Evolutionary conservation across 2,888 invertebrate species (phyloP), one percentile per base, ranked within the genome.

Genomic region (Zaprionus obscuricornis): DNA sequence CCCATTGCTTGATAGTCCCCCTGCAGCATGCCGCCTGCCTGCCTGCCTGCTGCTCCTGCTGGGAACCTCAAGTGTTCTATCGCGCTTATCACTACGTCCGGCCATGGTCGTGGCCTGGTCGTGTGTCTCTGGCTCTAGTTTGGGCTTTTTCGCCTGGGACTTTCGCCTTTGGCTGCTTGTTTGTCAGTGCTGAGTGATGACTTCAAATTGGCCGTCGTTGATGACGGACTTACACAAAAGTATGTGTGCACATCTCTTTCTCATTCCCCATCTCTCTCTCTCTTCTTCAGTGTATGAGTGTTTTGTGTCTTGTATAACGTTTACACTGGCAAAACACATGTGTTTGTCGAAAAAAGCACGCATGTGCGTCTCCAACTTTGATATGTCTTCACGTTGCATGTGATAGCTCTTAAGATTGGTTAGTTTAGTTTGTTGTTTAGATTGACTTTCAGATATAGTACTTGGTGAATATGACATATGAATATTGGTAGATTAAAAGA

Each of bases 141-240:
- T 5, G n/a, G n/a, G n/a, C n/a, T 39, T n/a, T n/a, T n/a, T n/a
- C n/a, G n/a, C n/a, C n/a, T n/a, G n/a, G n/a, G n/a, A n/a, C n/a
- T n/a, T n/a, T 47, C 36, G 51, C 68, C 55, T 55, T 58, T 49
- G 69, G 51, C 66, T 40, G 42, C 67, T 78, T 82, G 78, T 78
- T 78, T 78, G 78, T 78, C 82, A 66, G 82, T 56, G 47, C 51
- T 79, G 81, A 81, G 84, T 79, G 84, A 81, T 81, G 81, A 77
- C 81, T 74, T 83, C 77, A 84, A 81, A 81, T 81, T 79, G 81
- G 84, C 73, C 74, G 59, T 70, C 72, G 72, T 68, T 74, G 72
- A 66, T 74, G 81, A 62, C 50, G 69, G 62, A 67, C 67, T 58
- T 65, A 70, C 33, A 42, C 4, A 29, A 16, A 37, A 33, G 43